phyloP scores from a whole-genome alignment of 2,113 vertebrate genomes.

The Carettochelys insculpta region DNA sequence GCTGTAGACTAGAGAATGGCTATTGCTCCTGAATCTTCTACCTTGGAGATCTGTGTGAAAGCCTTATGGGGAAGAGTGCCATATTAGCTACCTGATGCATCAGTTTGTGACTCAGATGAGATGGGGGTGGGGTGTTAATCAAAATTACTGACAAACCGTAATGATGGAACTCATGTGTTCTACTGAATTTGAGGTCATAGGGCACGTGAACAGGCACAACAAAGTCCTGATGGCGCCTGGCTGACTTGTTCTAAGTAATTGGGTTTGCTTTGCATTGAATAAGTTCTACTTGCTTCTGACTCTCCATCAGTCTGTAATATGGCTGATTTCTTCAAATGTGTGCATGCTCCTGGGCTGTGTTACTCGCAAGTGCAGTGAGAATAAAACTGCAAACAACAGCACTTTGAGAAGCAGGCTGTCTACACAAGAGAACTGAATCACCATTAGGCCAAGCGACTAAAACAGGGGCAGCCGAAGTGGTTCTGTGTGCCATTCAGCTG shows the following conservation, averaged over 20 bases:
- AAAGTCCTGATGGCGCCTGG: neutral
- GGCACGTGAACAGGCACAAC: neutral
- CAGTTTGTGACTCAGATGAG: neutral
- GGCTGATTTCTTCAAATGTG: conserved; percentile 52
- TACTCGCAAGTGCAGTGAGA: conserved; percentile 51
- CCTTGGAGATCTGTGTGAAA: neutral
- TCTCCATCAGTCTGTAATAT: no score
- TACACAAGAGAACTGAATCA: conserved; percentile 22
- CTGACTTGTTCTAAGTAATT: conserved; percentile 35
- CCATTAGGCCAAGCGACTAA: neutral
- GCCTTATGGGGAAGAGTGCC: neutral
- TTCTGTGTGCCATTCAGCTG: neutral
- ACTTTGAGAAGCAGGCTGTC: conserved; percentile 24
- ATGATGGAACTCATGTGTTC: neutral
- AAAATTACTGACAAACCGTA: neutral
- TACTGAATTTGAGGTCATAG: neutral
- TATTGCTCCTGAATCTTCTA: conserved; percentile 10
- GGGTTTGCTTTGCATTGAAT: neutral
- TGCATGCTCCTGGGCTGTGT: neutral
- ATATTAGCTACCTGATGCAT: no score
- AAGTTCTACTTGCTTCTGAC: conserved; percentile 58
- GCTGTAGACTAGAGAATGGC: neutral
- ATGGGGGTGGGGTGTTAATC: neutral
- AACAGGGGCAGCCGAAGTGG: neutral
- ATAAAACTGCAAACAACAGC: conserved; percentile 60